Percentiles rank a stretch among this genome's conserved stretches.
Evolutionary conservation across 2,797 vertebrate genomes (phyloP).

Genomic region (Denticeps clupeoides): DNA sequence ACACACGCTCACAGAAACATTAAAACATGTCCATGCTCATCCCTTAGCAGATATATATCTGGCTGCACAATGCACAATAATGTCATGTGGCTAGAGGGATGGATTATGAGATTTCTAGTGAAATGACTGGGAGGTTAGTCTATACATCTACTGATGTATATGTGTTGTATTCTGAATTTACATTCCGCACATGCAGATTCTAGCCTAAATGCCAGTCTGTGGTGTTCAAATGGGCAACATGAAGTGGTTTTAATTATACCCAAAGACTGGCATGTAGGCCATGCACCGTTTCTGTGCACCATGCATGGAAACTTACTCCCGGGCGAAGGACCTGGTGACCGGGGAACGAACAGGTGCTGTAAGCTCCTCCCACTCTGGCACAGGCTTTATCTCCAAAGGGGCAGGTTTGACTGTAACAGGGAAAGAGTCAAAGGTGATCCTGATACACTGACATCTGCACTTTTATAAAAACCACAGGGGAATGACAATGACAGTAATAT

Average conservation of each 20-base stretch:
- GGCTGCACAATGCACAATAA: conserved; percentile 9
- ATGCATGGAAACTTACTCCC: conserved; percentile 78
- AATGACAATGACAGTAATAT: neutral
- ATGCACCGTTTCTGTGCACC: neutral
- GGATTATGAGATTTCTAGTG: conserved; percentile 32
- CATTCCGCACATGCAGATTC: neutral
- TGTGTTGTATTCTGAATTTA: conserved; percentile 25
- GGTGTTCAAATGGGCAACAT: no score
- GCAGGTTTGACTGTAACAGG: conserved; percentile 81
- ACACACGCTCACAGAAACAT: neutral
- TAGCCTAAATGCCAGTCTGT: neutral
- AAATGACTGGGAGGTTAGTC: neutral
- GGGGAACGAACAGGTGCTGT: conserved; percentile 90
- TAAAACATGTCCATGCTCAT: no score
- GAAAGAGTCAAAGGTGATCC: conserved; percentile 21
- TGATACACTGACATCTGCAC: conserved; percentile 18
- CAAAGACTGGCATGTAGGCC: neutral
- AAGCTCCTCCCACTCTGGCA: conserved; percentile 91
- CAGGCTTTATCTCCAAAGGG: conserved; percentile 88
- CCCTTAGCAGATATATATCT: no score
- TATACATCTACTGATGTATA: neutral
- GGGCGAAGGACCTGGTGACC: conserved; percentile 88
- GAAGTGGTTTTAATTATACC: neutral
- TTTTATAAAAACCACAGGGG: no score
- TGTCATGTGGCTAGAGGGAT: conserved; percentile 28